phyloP scores from a whole-genome alignment of 2,113 vertebrate species.

The Seriola dumerili region DNA sequence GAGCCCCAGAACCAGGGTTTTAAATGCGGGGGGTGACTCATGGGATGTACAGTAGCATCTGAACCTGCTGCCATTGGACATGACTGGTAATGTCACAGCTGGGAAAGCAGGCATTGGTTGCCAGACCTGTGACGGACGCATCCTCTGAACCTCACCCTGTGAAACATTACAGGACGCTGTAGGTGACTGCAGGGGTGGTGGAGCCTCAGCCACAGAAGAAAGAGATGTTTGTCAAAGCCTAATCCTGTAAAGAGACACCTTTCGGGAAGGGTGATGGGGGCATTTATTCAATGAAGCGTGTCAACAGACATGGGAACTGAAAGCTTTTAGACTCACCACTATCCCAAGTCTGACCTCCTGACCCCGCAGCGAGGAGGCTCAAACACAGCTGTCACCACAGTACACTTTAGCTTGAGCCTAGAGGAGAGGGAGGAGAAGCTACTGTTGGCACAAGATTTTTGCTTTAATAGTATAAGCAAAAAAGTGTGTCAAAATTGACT shows the following conservation, averaged over 20 bases:
- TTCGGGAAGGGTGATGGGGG: conserved; percentile 71
- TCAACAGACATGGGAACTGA: conserved; percentile 68
- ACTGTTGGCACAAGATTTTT: conserved; percentile 12
- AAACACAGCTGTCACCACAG: conserved; percentile 84
- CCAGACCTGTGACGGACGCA: conserved; percentile 49
- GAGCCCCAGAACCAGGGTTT: conserved; percentile 59
- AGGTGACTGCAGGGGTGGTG: conserved; percentile 29
- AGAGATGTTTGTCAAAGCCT: conserved; percentile 80
- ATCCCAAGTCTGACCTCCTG: conserved; percentile 65
- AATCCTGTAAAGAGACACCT: conserved; percentile 85
- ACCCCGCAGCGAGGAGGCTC: conserved; percentile 54
- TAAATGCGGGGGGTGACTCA: conserved; percentile 68
- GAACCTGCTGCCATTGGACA: conserved; percentile 78
- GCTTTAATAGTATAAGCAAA: neutral
- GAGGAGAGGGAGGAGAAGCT: conserved; percentile 6
- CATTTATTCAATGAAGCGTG: conserved; percentile 83
- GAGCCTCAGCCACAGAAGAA: conserved; percentile 50
- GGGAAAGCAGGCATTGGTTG: conserved; percentile 76
- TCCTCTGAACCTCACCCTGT: conserved; percentile 33
- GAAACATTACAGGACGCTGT: conserved; percentile 31
- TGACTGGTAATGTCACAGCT: conserved; percentile 76
- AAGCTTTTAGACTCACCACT: conserved; percentile 63
- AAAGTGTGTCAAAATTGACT: conserved; percentile 1
- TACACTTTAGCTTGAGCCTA: neutral
- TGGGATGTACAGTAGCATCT: conserved; percentile 75